Percentiles rank a stretch among this genome's conserved stretches.
These are phyloP conservation scores for Hartigia nigra DNA, from an alignment of 2,888 invertebrate species.

Conservation along the genomic window DNA sequence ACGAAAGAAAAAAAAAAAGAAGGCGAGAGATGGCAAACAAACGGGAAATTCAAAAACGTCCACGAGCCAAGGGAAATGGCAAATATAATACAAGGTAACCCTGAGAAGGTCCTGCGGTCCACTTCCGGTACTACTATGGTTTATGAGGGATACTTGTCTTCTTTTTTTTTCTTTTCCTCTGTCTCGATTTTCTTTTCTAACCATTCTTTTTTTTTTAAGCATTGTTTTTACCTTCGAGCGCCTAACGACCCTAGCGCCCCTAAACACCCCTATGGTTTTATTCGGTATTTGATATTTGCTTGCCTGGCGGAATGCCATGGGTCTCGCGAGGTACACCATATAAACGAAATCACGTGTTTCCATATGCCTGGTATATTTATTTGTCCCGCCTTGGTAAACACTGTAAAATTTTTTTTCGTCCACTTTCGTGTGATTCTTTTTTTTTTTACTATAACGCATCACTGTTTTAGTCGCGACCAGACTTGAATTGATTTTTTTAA, in stretches of 20 bases:
- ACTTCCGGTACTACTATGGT: conserved; percentile 25
- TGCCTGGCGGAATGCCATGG: neutral
- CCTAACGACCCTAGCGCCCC: conserved; percentile 35
- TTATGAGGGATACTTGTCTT: conserved; percentile 26
- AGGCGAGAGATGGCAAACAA: neutral
- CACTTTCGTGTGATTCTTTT: neutral
- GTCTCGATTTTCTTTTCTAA: conserved; percentile 17
- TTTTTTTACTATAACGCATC: neutral
- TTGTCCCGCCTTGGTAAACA: conserved; percentile 31
- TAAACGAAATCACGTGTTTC: conserved; percentile 28
- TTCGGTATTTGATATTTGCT: conserved; percentile 38
- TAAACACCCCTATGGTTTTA: neutral
- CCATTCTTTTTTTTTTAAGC: conserved; percentile 17
- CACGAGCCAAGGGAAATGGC: conserved; percentile 30
- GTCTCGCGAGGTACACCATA: neutral
- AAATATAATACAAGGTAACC: conserved; percentile 23
- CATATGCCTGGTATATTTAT: conserved; percentile 10
- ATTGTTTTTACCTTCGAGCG: conserved; percentile 34
- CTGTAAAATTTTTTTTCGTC: neutral
- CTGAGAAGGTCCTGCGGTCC: conserved; percentile 4
- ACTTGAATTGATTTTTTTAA: neutral
- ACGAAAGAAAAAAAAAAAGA: neutral
- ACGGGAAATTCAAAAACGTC: conserved; percentile 14
- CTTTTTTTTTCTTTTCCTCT: conserved; percentile 17
- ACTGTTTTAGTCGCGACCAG: neutral